Base-by-base conservation (phyloP, 2,797 vertebrate species). In the Melanotaenia nigrans region DNA sequence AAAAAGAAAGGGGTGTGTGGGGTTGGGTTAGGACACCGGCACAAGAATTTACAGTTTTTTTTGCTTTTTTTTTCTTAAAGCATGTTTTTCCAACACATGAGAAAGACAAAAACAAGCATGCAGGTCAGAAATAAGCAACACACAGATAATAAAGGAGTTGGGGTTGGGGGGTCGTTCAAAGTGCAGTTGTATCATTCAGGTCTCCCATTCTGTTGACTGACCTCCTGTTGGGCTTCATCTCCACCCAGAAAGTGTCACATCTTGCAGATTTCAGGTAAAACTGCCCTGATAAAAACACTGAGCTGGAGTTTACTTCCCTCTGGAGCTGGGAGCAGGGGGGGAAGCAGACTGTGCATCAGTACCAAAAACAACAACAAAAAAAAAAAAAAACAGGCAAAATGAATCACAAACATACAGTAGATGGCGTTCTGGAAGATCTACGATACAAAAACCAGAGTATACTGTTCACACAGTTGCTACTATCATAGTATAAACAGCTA, bases 181-280 rank as follows among this genome's bases (percentile, higher is more conserved):
- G 92, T 94, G 94, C 90, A 92, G 92, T 90, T 59, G 74, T 85
- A 78, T 82, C 56, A 55, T 81, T 93, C 90, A 89, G 84, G 89
- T 91, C 85, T 88, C 85, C 78, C 61, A 4, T 53, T 77, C 62
- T 42, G 72, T 71, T 30, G 79, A 90, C 90, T 78, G 83, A 6
- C 70, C 85, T 87, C 61, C 36, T 49, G 61, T 64, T 73, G 47
- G 75, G 80, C 84, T 87, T 87, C 83, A 68, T 82, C 75, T 76
- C 84, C 83, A 61, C 73, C 85, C 84, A 56, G 53, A 8, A 18
- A 54, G 24, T 64, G 75, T 80, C 66, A 57, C 71, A 73, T 78
- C 66, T 69, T 66, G 60, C 72, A 68, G 69, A 70, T 73, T 82
- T 71, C 71, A 73, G 79, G 47, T 68, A 61, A 85, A 68, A 73